These are phyloP conservation scores for Mesorhabditis belari DNA, from an alignment of 2,888 invertebrate genomes.

Conservation along the genomic window DNA sequence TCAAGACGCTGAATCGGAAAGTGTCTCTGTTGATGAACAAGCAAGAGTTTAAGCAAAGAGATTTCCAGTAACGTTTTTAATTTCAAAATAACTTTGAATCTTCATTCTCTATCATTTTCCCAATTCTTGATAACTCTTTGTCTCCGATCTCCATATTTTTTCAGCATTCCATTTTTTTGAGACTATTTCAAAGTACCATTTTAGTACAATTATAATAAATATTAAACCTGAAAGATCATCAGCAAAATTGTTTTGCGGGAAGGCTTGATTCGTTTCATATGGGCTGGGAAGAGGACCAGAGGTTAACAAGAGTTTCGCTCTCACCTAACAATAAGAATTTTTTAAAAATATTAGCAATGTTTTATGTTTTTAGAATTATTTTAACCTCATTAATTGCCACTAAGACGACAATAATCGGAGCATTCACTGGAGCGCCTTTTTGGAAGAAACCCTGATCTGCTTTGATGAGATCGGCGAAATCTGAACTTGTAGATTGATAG, in stretches of 20 bases:
- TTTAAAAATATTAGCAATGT: no score
- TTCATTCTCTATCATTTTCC: slow-evolving; percentile 5
- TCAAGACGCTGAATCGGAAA: slow-evolving; percentile 28
- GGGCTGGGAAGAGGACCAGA: slow-evolving; percentile 40
- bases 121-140: slow-evolving; percentile 8
- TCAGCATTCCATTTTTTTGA: no score
- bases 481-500: no score
- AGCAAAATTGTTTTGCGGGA: no score
- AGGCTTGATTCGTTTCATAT: slow-evolving; percentile 23
- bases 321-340: slow-evolving; percentile 26
- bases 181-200: no score
- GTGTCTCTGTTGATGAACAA: slow-evolving; percentile 23
- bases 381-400: slow-evolving; percentile 13
- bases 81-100: neutral
- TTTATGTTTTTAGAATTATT: neutral
- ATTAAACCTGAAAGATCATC: no score
- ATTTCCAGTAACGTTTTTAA: neutral
- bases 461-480: slow-evolving; percentile 36
- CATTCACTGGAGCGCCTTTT: slow-evolving; percentile 4
- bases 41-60: slow-evolving; percentile 1
- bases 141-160: neutral
- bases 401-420: slow-evolving; percentile 11
- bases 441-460: slow-evolving; percentile 34
- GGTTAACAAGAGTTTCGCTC: slow-evolving; percentile 34
- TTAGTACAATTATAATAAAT: no score